A percentile compares a stretch with the other conserved stretches of the same genome.
phyloP scores from a whole-genome alignment of 2,113 vertebrate genomes.

The Centropus unirufus region DNA sequence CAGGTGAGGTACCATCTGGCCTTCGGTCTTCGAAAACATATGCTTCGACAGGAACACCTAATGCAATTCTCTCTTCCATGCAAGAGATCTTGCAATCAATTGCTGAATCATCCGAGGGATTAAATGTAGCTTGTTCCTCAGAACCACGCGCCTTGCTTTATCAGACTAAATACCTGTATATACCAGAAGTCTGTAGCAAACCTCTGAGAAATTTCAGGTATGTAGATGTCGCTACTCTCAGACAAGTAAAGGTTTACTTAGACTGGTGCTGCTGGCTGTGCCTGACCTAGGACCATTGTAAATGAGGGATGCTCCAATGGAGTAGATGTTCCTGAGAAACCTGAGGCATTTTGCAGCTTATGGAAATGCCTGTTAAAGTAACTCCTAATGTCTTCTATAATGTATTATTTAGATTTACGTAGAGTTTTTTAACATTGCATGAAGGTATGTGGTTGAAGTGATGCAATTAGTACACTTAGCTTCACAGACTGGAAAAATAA shows the following conservation, averaged over 20 bases:
- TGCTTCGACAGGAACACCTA: background rate
- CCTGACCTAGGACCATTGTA: background rate
- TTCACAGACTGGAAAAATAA: background rate
- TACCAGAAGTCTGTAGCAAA: background rate
- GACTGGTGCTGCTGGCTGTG: background rate
- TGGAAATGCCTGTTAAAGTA: background rate
- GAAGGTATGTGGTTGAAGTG: background rate
- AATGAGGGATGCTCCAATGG: background rate
- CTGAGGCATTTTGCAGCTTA: background rate
- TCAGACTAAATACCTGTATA: background rate
- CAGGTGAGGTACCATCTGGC: constrained; percentile 70
- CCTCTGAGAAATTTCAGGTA: background rate
- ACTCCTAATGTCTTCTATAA: background rate
- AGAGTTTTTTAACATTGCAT: background rate
- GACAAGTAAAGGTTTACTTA: background rate
- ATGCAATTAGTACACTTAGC: background rate
- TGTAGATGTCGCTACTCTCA: background rate
- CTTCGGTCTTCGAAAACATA: background rate
- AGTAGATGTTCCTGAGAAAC: background rate
- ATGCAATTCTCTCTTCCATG: background rate
- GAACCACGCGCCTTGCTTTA: background rate
- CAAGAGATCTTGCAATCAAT: background rate
- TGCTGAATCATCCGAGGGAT: background rate
- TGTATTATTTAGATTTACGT: background rate
- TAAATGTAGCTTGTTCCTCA: background rate